These are phyloP conservation scores for Mesoclemmys tuberculata DNA, from an alignment of 2,113 vertebrate genomes.

Conservation along the genomic window DNA sequence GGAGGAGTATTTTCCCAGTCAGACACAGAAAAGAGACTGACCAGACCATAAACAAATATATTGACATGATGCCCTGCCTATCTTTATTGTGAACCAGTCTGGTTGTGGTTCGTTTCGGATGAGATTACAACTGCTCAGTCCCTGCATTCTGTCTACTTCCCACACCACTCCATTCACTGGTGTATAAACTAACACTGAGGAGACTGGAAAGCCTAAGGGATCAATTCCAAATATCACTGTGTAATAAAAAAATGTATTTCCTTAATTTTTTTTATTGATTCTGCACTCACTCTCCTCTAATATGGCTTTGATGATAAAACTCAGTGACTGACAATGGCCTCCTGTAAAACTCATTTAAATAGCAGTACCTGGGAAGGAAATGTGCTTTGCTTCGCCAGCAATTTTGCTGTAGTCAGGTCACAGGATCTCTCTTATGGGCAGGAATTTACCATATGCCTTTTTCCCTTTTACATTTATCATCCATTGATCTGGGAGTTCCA, in stretches of 20 bases:
- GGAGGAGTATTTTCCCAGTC: conserved; percentile 42
- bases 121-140: conserved; percentile 40
- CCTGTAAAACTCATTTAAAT: conserved; percentile 44
- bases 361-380: background rate
- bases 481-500: background rate
- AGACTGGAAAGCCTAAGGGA: conserved; percentile 69
- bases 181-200: conserved; percentile 56
- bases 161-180: background rate
- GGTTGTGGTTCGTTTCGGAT: conserved; percentile 63
- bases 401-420: background rate
- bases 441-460: background rate
- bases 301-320: conserved; percentile 65
- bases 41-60: conserved; percentile 5
- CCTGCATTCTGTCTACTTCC: conserved; percentile 48
- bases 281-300: conserved; percentile 62
- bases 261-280: conserved; percentile 74
- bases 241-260: conserved; percentile 74
- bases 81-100: conserved; percentile 42
- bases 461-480: background rate
- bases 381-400: background rate
- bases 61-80: conserved; percentile 19
- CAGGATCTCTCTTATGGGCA: background rate
- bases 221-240: conserved; percentile 74
- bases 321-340: conserved; percentile 31
- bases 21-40: conserved; percentile 13